These are phyloP conservation scores for Pollenia amentaria DNA, from an alignment of 2,888 invertebrate species.

Conservation along the genomic window DNA sequence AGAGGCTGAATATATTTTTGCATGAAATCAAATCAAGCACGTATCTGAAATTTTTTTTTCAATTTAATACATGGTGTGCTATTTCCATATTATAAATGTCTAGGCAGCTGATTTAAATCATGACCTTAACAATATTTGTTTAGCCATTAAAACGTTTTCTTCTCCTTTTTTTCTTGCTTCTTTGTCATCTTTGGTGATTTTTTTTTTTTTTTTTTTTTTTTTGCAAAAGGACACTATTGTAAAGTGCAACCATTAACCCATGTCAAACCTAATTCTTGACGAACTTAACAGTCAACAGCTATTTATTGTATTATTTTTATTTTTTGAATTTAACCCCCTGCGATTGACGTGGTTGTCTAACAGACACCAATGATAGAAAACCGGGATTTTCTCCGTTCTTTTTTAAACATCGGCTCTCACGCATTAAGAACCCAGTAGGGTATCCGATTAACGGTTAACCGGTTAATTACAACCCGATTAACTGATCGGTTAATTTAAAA, in stretches of 20 bases:
- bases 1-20: background rate
- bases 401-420: no score
- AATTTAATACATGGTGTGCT: background rate
- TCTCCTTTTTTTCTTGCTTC: background rate
- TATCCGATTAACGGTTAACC: no score
- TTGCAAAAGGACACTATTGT: slow-evolving; percentile 50
- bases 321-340: background rate
- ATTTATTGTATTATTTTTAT: background rate
- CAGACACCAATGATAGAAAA: no score
- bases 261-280: slow-evolving; percentile 26
- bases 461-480: no score
- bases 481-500: no score
- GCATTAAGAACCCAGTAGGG: no score
- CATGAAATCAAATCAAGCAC: slow-evolving; percentile 15
- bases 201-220: background rate
- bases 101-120: slow-evolving; percentile 41
- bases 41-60: slow-evolving; percentile 2
- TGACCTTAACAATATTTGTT: slow-evolving; percentile 53
- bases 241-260: slow-evolving; percentile 52
- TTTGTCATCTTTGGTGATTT: background rate
- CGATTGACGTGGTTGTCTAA: no score
- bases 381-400: no score
- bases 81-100: background rate
- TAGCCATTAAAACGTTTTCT: slow-evolving; percentile 31
- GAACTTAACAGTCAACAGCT: slow-evolving; percentile 11